These are phyloP conservation scores for Macrostomum lignano DNA, from an alignment of 1,140 invertebrate genomes.

Conservation along the genomic window DNA sequence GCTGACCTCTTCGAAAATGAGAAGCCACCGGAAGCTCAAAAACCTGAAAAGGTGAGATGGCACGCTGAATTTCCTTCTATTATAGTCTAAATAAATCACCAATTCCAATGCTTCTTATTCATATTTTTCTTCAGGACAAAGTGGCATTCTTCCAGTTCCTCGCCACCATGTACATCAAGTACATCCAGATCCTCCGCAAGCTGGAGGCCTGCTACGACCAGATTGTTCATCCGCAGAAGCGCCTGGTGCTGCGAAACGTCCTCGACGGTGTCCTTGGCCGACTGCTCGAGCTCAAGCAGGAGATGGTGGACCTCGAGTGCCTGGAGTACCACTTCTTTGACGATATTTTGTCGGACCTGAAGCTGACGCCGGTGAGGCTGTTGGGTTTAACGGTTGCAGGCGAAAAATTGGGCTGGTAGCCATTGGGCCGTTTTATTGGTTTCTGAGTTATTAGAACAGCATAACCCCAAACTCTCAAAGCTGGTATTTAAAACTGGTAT, in stretches of 20 bases:
- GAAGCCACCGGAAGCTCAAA: slow-evolving; percentile 19
- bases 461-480: too few species aligned
- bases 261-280: slow-evolving; percentile 50
- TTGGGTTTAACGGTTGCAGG: too few species aligned
- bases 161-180: slow-evolving; percentile 37
- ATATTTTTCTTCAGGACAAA: slow-evolving; percentile 15
- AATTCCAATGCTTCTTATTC: not conserved
- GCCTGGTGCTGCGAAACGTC: slow-evolving; percentile 43
- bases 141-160: slow-evolving; percentile 24
- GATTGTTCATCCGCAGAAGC: slow-evolving; percentile 65
- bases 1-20: slow-evolving; percentile 23
- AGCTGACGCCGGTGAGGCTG: slow-evolving; percentile 38
- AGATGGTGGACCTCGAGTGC: slow-evolving; percentile 51
- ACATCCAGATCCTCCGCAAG: slow-evolving; percentile 43
- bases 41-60: slow-evolving; percentile 22
- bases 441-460: too few species aligned
- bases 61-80: not conserved
- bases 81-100: not conserved
- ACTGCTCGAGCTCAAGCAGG: slow-evolving; percentile 36
- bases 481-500: too few species aligned
- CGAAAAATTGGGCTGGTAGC: too few species aligned
- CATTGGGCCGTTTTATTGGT: too few species aligned
- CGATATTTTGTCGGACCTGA: slow-evolving; percentile 36
- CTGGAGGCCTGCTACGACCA: slow-evolving; percentile 57
- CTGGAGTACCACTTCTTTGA: slow-evolving; percentile 60